Conservation (phyloP, 1,140 invertebrate genomes). For the Megathymus violae region DNA sequence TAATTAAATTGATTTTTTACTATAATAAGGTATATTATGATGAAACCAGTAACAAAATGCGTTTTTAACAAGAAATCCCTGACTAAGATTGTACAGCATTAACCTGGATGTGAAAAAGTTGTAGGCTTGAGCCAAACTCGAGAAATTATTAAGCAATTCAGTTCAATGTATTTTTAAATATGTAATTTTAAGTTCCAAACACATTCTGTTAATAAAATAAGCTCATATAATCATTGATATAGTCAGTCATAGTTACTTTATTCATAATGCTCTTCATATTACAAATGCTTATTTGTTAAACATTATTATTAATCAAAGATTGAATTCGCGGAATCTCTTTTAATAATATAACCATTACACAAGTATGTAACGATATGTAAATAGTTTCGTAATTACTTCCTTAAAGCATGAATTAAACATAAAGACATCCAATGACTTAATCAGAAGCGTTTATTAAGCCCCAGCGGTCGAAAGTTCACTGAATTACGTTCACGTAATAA, state of each 20-base stretch:
- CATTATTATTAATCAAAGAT: slow-evolving; percentile 26
- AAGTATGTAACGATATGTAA: slow-evolving; percentile 36
- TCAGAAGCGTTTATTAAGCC: no score
- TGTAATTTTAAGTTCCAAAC: no score
- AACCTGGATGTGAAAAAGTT: no score
- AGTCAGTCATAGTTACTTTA: no score
- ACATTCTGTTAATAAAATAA: no score
- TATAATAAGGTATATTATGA: background rate
- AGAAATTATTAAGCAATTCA: no score
- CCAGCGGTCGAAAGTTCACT: no score
- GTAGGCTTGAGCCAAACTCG: no score
- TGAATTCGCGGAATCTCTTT: slow-evolving; percentile 19
- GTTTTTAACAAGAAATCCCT: background rate
- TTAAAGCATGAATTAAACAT: slow-evolving; percentile 36
- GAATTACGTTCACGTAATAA: no score
- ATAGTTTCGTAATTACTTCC: slow-evolving; percentile 40
- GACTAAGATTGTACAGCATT: background rate
- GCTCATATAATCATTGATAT: no score
- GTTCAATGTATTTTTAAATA: background rate
- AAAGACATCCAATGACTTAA: background rate
- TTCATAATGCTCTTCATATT: no score
- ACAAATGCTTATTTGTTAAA: slow-evolving; percentile 1
- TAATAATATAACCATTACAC: slow-evolving; percentile 25
- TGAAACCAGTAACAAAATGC: background rate
- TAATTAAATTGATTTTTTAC: background rate